Base-by-base conservation (phyloP, 2,113 vertebrate species). In the Manacus vitellinus region DNA sequence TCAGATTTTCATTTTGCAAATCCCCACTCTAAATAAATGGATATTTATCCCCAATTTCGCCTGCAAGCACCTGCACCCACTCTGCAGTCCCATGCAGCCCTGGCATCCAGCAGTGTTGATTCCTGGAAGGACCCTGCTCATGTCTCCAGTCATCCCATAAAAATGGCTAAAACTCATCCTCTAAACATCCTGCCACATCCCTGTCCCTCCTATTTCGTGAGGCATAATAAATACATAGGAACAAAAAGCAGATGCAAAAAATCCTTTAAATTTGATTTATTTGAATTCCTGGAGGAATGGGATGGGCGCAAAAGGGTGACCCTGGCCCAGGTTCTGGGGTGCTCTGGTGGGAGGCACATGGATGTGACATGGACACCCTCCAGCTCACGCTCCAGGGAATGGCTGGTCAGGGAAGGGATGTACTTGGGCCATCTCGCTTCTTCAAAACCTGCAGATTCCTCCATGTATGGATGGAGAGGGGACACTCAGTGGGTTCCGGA, bases 51-150 rank as follows among this genome's bases (percentile, higher is more conserved):
- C 43, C 15, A 28, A 0, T 31, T 39, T 56, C 25, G 43, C 27
- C 66, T 11, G 30, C 52, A 6, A 54, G 20, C 43, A 27, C 37
- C 78, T 3, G 11, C 2, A 6, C 66, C 82, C 3, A 0, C 41
- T 85, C 49, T 0, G 2, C 37, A 9, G 37, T 58, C 70, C 78
- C 4, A 4, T 30, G 1, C 41, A 44, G 51, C 27, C 11, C 84
- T 4, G 2, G 25, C 8, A 7, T 6, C 33, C 68, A 33, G n/a
- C 44, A 46, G 27, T 0, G 2, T 4, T 2, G 5, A 8, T 28
- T 74, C 31, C 77, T 49, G 74, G 51, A 63, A 73, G 12, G 13
- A 15, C 11, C 37, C 37, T 19, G 19, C 23, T 93, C 25, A 0
- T 0, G 1, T 62, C 23, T 35, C 14, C 1, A 1, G 8, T 23